Percentiles rank a stretch among this genome's conserved stretches.
Conservation (phyloP, 2,797 vertebrate genomes). For the Chelon labrosus region DNA sequence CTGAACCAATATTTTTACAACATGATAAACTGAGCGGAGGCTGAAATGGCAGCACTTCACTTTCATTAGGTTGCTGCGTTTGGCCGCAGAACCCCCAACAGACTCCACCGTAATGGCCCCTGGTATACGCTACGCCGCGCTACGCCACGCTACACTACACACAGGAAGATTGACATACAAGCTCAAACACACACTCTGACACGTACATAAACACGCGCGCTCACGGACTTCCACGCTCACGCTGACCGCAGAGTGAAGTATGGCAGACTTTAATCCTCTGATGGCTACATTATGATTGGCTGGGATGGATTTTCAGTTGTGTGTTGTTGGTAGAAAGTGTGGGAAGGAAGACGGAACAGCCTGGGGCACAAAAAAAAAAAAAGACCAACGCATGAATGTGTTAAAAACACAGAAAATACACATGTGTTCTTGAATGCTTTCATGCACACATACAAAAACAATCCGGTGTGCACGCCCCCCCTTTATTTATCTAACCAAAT, state of each 20-base stretch:
- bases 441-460: conserved; percentile 32
- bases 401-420: conserved; percentile 30
- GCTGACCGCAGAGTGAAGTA: conserved; percentile 57
- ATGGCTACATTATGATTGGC: conserved; percentile 42
- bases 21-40: conserved; percentile 63
- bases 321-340: conserved; percentile 50
- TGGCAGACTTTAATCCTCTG: conserved; percentile 38
- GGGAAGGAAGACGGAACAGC: conserved; percentile 36
- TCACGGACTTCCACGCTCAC: conserved; percentile 17
- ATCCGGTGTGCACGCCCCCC: conserved; percentile 9
- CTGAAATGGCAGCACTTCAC: conserved; percentile 59
- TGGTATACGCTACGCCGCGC: conserved; percentile 28
- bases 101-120: conserved; percentile 48
- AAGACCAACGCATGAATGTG: conserved; percentile 10
- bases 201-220: conserved; percentile 10
- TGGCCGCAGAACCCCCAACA: conserved; percentile 53
- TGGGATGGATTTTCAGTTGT: conserved; percentile 16
- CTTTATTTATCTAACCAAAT: conserved; percentile 68
- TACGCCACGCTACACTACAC: not conserved
- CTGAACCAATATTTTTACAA: conserved; percentile 80
- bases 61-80: conserved; percentile 58
- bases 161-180: conserved; percentile 16
- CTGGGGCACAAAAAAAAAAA: conserved; percentile 11
- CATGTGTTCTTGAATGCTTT: conserved; percentile 18
- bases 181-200: conserved; percentile 16